These are phyloP conservation scores for Montipora sp. DNA, from an alignment of 64 coral and sea anemone genomes.

Conservation along the genomic window DNA sequence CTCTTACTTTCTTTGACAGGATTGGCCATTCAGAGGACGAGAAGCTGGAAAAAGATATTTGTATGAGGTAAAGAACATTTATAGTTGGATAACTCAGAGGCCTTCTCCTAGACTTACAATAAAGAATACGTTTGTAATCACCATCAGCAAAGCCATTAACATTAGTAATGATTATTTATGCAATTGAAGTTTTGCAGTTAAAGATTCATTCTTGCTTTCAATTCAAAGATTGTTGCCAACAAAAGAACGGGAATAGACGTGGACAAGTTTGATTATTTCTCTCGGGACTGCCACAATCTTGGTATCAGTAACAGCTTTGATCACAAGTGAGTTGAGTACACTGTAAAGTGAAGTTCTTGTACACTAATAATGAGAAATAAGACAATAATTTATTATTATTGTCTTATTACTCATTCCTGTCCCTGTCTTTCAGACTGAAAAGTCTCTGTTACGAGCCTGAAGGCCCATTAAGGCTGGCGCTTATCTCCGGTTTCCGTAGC, in stretches of 20 bases:
- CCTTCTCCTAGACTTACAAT: too few relatives aligned
- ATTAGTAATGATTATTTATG: too few relatives aligned
- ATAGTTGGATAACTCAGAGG: background rate
- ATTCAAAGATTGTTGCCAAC: conserved; percentile 94
- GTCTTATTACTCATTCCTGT: too few relatives aligned
- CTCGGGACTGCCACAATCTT: conserved; percentile 89
- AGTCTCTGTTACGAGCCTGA: too few relatives aligned
- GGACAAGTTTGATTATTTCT: conserved; percentile 98
- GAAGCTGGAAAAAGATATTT: conserved; percentile 77
- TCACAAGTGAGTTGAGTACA: conserved; percentile 69
- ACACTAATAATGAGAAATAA: too few relatives aligned
- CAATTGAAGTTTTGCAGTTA: too few relatives aligned
- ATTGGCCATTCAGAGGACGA: conserved; percentile 84
- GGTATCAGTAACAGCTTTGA: conserved; percentile 92
- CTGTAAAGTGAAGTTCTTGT: background rate
- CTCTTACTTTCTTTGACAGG: background rate
- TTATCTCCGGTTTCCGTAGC: too few relatives aligned
- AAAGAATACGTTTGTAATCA: too few relatives aligned
- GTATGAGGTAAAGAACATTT: conserved; percentile 64
- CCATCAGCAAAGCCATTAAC: too few relatives aligned
- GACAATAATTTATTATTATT: too few relatives aligned
- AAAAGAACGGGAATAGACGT: conserved; percentile 98
- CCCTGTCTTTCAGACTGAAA: too few relatives aligned
- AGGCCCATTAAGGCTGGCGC: too few relatives aligned
- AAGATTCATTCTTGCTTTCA: background rate